Conservation (phyloP, 2,888 invertebrate species). For the Hemistola chrysoprasaria region DNA sequence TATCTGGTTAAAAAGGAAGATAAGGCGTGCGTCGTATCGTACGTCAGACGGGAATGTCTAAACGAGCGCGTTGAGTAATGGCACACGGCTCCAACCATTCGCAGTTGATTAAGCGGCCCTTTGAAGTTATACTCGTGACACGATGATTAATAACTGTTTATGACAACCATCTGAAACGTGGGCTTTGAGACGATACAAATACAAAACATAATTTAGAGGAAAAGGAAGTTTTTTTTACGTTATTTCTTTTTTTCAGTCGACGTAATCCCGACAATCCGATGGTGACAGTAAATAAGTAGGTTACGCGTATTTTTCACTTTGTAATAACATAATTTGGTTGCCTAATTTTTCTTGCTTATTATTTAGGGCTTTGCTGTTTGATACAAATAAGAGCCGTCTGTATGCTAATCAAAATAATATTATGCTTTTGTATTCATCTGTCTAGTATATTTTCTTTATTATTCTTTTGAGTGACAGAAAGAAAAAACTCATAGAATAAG, state of each 20-base stretch:
- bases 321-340: conserved; percentile 24
- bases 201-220: conserved; percentile 32
- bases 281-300: conserved; percentile 35
- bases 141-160: conserved; percentile 73
- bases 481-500: no score
- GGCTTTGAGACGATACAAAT: conserved; percentile 41
- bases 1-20: conserved; percentile 33
- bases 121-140: conserved; percentile 65
- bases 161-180: conserved; percentile 61
- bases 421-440: no score
- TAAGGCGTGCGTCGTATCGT: conserved; percentile 41
- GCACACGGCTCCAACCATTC: conserved; percentile 63
- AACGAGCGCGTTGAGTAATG: conserved; percentile 67
- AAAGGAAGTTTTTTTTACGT: conserved; percentile 20
- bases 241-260: conserved; percentile 35
- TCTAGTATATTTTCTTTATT: no score
- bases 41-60: conserved; percentile 63
- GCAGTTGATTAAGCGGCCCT: conserved; percentile 74
- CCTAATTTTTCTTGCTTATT: conserved; percentile 20
- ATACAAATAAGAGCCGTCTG: conserved; percentile 6
- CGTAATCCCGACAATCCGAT: conserved; percentile 37
- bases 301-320: conserved; percentile 27
- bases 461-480: no score
- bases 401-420: neutral
- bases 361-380: conserved; percentile 20